Conservation (phyloP, 2,113 vertebrate genomes). For the Choloepus hoffmanni region DNA sequence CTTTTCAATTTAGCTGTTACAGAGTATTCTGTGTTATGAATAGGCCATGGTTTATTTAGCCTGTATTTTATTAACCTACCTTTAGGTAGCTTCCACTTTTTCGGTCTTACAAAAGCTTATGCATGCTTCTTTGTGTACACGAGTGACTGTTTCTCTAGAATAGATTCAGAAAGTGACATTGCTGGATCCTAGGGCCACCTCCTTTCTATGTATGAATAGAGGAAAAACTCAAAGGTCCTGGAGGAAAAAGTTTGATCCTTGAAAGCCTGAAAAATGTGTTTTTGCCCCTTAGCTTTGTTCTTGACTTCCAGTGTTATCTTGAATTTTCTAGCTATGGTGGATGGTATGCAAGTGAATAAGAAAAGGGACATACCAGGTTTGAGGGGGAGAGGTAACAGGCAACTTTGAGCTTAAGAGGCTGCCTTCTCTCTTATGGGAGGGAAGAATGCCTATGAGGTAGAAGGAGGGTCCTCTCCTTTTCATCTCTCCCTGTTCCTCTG, state of each 20-base stretch:
- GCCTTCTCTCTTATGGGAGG: not conserved
- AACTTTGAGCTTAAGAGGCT: not conserved
- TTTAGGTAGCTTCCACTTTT: conserved; percentile 10
- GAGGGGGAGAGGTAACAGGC: not conserved
- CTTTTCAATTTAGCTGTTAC: not conserved
- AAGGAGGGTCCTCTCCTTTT: not conserved
- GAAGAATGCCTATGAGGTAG: not conserved
- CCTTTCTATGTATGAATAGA: not conserved
- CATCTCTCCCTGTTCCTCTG: not conserved
- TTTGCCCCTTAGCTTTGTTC: not conserved
- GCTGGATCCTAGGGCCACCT: not conserved
- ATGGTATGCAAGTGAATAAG: not conserved
- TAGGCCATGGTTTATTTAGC: conserved; percentile 11
- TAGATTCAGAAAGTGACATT: not conserved
- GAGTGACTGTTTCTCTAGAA: not conserved
- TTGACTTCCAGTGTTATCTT: conserved; percentile 19
- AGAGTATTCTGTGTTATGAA: not conserved
- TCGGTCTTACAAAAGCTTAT: not conserved
- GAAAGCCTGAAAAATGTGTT: not conserved
- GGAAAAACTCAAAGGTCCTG: not conserved
- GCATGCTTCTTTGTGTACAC: not conserved
- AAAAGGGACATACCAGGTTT: not conserved
- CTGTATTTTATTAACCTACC: not conserved
- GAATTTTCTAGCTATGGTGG: not conserved
- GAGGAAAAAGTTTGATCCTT: not conserved